These are phyloP conservation scores for Gambusia holbrooki DNA, from an alignment of 2,113 vertebrate genomes.

Conservation along the genomic window DNA sequence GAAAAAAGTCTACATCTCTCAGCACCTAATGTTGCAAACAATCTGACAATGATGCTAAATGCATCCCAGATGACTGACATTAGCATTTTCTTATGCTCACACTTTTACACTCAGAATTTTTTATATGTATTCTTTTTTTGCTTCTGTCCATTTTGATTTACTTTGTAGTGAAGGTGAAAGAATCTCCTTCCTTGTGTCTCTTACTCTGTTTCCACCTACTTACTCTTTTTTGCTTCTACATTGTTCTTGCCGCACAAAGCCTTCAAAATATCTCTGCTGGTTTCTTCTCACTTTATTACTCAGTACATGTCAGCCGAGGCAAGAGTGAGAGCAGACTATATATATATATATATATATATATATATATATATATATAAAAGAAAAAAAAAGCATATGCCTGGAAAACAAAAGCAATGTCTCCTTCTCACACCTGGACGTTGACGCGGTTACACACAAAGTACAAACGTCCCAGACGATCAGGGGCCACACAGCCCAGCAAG, in stretches of 20 bases:
- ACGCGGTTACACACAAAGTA: conserved; percentile 13
- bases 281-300: conserved; percentile 54
- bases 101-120: background rate
- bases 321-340: conserved; percentile 48
- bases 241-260: conserved; percentile 11
- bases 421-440: background rate
- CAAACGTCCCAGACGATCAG: conserved; percentile 13
- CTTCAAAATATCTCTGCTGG: conserved; percentile 36
- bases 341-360: no score
- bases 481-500: conserved; percentile 36
- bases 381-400: conserved; percentile 33
- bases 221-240: background rate
- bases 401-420: conserved; percentile 10
- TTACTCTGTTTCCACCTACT: conserved; percentile 11
- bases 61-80: background rate
- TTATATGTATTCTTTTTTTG: background rate
- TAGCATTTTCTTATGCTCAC: background rate
- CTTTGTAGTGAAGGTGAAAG: background rate
- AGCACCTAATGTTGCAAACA: background rate
- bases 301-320: conserved; percentile 31
- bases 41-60: background rate
- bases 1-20: background rate
- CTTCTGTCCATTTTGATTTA: background rate
- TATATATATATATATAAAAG: no score
- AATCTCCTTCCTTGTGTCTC: background rate